These are phyloP conservation scores for Doris montereyensis DNA, from an alignment of 2,888 invertebrate genomes.

Conservation along the genomic window DNA sequence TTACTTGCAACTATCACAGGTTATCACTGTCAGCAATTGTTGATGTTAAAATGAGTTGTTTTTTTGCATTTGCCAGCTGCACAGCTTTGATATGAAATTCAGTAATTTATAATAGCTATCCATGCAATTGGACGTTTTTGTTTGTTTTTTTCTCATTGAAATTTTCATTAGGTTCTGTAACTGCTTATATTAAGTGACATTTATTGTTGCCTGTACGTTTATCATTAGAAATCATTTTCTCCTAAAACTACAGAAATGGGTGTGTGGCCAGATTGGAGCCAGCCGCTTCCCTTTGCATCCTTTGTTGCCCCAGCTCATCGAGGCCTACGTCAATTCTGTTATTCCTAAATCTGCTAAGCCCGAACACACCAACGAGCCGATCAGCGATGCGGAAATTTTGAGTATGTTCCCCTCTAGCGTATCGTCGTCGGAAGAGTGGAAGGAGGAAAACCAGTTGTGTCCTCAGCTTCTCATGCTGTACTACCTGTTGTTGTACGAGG, in stretches of 20 bases:
- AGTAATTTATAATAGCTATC: no score
- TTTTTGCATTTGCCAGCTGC: no score
- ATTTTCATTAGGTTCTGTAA: no score
- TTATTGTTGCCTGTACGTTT: no score
- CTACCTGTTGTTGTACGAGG: conserved; percentile 93
- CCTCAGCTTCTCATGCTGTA: conserved; percentile 92
- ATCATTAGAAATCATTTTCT: no score
- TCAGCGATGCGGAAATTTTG: conserved; percentile 90
- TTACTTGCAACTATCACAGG: no score
- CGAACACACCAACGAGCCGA: conserved; percentile 90
- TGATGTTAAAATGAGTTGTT: no score
- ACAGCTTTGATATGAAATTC: no score
- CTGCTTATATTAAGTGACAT: no score
- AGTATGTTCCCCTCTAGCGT: conserved; percentile 53
- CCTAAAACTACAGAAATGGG: conserved; percentile 79
- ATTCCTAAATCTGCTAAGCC: conserved; percentile 75
- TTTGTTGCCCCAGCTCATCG: conserved; percentile 91
- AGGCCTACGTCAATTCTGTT: conserved; percentile 94
- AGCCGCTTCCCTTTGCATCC: conserved; percentile 93
- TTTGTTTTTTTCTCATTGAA: no score
- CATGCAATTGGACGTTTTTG: no score
- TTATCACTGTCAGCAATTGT: no score
- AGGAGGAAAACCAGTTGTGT: conserved; percentile 76
- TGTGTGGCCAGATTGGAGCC: conserved; percentile 92
- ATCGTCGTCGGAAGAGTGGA: not conserved